A percentile compares a stretch with the other conserved stretches of the same genome.
phyloP scores from a whole-genome alignment of 1,140 invertebrate genomes.

The Drosophila virilis region DNA sequence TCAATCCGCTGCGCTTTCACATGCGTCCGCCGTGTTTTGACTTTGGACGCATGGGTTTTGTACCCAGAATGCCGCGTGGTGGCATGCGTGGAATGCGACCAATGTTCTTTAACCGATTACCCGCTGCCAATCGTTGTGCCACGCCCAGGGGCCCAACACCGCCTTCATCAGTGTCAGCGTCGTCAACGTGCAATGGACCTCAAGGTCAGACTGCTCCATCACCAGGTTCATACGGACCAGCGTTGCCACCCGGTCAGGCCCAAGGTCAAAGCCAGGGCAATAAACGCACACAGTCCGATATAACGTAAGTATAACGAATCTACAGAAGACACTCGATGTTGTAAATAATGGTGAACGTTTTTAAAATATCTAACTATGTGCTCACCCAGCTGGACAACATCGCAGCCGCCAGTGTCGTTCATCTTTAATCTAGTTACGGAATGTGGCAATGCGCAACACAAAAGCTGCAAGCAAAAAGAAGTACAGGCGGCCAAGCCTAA shows the following conservation, averaged over 20 bases:
- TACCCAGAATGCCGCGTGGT: slow-evolving; percentile 63
- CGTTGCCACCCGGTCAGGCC: slow-evolving; percentile 27
- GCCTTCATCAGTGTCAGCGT: not conserved
- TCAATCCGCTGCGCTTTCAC: slow-evolving; percentile 58
- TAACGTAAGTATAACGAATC: slow-evolving; percentile 42
- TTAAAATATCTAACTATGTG: not conserved
- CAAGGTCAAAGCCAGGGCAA: not conserved
- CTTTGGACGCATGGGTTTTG: slow-evolving; percentile 57
- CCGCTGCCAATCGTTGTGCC: slow-evolving; percentile 15
- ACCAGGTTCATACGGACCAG: slow-evolving; percentile 35
- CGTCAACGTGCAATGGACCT: slow-evolving; percentile 18
- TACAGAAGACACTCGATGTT: not conserved
- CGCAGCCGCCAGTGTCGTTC: slow-evolving; percentile 49
- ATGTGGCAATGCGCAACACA: slow-evolving; percentile 54
- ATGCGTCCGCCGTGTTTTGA: slow-evolving; percentile 61
- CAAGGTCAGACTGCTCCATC: not conserved
- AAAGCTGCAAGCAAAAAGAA: slow-evolving; percentile 34
- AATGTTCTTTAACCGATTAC: slow-evolving; percentile 49
- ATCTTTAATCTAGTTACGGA: slow-evolving; percentile 49
- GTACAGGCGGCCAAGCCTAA: not conserved
- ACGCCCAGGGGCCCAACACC: slow-evolving; percentile 22
- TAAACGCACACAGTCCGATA: slow-evolving; percentile 52
- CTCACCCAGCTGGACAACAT: slow-evolving; percentile 52
- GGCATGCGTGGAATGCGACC: slow-evolving; percentile 57
- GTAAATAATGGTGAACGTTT: not conserved